Percentiles rank a stretch among this genome's conserved stretches.
These are phyloP conservation scores for Geodia barretti DNA, from an alignment of 37 sponge, comb jelly and placozoan species.

Conservation along the genomic window DNA sequence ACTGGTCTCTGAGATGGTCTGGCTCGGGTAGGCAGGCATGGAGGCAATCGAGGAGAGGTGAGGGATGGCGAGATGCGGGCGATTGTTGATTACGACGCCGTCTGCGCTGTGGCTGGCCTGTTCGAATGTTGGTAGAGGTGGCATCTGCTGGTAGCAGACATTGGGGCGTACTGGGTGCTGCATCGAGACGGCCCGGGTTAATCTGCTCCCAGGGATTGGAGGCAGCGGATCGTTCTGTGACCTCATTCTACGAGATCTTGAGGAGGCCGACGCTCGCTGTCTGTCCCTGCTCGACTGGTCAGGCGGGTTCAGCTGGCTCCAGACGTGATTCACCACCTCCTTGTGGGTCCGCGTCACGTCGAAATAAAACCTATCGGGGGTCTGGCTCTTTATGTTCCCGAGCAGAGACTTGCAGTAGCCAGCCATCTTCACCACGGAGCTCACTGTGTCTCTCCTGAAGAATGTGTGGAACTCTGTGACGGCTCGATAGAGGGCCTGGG, in stretches of 20 bases:
- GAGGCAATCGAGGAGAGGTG: conserved; percentile 31
- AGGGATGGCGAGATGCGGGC: neutral
- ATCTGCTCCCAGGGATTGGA: neutral
- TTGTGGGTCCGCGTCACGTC: conserved; percentile 75
- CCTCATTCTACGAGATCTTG: neutral
- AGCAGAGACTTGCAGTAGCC: conserved; percentile 74
- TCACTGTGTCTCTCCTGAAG: conserved; percentile 67
- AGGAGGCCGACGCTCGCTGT: neutral
- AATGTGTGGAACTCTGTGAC: conserved; percentile 86
- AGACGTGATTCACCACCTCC: conserved; percentile 68
- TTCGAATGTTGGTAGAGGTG: conserved; percentile 41
- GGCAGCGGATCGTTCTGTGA: neutral
- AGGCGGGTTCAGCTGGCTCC: conserved; percentile 54
- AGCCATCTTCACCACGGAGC: conserved; percentile 63
- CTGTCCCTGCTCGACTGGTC: neutral
- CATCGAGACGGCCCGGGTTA: neutral
- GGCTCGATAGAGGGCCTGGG: conserved; percentile 75
- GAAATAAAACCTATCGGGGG: conserved; percentile 76
- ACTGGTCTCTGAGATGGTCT: conserved; percentile 35
- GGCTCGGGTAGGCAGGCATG: conserved; percentile 24
- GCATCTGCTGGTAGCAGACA: conserved; percentile 3
- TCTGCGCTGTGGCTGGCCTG: conserved; percentile 54
- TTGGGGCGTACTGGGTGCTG: neutral
- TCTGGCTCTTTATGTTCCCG: conserved; percentile 56
- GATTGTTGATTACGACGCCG: neutral